phyloP scores from a whole-genome alignment of 2,113 vertebrate species.

The Laterallus jamaicensis region DNA sequence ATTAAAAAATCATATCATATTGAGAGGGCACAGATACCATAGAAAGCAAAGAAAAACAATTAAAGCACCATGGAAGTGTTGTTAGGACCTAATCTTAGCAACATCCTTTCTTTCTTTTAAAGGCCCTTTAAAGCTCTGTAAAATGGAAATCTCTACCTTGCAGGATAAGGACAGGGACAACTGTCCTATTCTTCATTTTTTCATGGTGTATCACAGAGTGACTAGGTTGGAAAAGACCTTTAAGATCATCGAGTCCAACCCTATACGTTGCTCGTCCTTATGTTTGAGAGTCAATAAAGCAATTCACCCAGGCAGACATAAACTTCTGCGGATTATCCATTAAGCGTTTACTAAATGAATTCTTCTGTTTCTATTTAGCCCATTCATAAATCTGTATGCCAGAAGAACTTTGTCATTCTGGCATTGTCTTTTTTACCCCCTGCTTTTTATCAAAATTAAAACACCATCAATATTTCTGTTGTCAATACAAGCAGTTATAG shows the following conservation, averaged over 20 bases:
- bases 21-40: not conserved
- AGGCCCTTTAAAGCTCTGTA: not conserved
- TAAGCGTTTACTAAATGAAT: conserved; percentile 1
- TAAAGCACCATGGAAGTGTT: not conserved
- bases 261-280: not conserved
- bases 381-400: not conserved
- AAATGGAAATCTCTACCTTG: not conserved
- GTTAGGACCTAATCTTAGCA: not conserved
- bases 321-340: not conserved
- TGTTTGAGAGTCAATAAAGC: conserved; percentile 11
- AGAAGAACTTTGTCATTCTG: not conserved
- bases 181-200: not conserved
- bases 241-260: too few species aligned
- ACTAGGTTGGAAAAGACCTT: too few species aligned
- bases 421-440: not conserved
- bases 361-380: not conserved
- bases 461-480: not conserved
- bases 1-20: not conserved
- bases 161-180: not conserved
- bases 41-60: not conserved
- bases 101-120: not conserved
- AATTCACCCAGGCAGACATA: not conserved
- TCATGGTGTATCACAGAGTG: not conserved
- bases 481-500: not conserved
- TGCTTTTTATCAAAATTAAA: not conserved